phyloP scores from a whole-genome alignment of 2,113 vertebrate genomes.

The Triplophysa tibetana region DNA sequence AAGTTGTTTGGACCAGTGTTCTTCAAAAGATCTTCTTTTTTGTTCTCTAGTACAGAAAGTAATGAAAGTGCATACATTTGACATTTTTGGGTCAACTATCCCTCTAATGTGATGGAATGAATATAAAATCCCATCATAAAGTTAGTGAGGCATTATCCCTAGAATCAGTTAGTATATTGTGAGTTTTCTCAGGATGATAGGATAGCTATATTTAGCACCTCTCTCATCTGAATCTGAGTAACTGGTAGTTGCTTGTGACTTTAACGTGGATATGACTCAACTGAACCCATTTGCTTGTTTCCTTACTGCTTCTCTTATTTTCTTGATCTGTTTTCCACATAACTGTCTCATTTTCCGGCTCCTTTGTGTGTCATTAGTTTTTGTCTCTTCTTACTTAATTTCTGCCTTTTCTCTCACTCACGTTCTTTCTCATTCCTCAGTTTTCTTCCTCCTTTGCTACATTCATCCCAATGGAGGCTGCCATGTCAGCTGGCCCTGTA shows the following conservation, averaged over 20 bases:
- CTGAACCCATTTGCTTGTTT: neutral
- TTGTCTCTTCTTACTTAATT: neutral
- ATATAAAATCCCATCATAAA: neutral
- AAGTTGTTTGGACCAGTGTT: no score
- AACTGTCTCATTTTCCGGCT: neutral
- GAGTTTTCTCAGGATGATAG: constrained; percentile 21
- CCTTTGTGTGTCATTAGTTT: neutral
- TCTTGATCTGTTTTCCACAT: neutral
- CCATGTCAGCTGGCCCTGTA: constrained; percentile 60
- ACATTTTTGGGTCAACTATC: no score
- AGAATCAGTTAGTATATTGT: neutral
- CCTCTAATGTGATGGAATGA: no score
- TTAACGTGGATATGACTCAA: constrained; percentile 4
- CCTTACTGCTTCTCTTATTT: neutral
- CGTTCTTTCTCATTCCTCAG: constrained; percentile 41
- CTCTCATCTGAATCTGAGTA: constrained; percentile 5
- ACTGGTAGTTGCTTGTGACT: neutral
- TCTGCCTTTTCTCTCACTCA: constrained; percentile 18
- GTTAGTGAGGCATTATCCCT: neutral
- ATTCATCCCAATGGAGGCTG: constrained; percentile 70
- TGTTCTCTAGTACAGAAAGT: no score
- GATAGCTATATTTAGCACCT: constrained; percentile 12
- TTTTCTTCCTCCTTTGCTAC: constrained; percentile 40
- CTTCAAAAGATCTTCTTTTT: no score
- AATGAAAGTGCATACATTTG: no score